A percentile compares a stretch with the other conserved stretches of the same genome.
These are phyloP conservation scores for Kradibia gibbosae DNA, from an alignment of 1,140 invertebrate species.

Conservation along the genomic window DNA sequence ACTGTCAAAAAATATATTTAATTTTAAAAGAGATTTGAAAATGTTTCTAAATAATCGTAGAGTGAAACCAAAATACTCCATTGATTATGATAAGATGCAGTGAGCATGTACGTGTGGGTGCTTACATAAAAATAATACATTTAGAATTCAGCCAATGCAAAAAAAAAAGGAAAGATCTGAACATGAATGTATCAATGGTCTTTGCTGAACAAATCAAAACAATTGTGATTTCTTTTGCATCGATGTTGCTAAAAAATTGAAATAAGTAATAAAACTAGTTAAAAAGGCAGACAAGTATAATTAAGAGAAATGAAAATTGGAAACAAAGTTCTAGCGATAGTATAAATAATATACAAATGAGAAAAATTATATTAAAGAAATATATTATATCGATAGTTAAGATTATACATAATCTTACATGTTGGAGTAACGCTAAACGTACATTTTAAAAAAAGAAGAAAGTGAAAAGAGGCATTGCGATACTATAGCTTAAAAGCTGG, in stretches of 20 bases:
- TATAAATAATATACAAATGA: conserved; percentile 47
- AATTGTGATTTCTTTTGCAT: conserved; percentile 68
- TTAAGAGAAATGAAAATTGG: conserved; percentile 46
- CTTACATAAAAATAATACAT: conserved; percentile 56
- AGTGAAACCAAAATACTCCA: conserved; percentile 63
- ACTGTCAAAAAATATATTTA: conserved; percentile 50
- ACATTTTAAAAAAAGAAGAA: conserved; percentile 29
- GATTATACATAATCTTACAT: conserved; percentile 54
- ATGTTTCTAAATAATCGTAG: conserved; percentile 26
- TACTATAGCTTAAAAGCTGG: conserved; percentile 36
- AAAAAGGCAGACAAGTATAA: conserved; percentile 42
- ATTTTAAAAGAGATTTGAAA: conserved; percentile 31
- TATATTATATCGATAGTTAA: conserved; percentile 52
- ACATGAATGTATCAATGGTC: conserved; percentile 44
- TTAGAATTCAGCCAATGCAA: conserved; percentile 49
- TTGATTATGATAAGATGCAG: conserved; percentile 54
- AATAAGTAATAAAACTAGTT: conserved; percentile 33
- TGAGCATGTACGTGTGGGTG: conserved; percentile 52
- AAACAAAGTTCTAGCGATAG: conserved; percentile 17
- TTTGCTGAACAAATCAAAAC: conserved; percentile 49
- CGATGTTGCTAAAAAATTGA: conserved; percentile 57
- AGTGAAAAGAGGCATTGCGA: background rate
- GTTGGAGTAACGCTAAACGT: conserved; percentile 46
- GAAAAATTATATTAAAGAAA: conserved; percentile 47
- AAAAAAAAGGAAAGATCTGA: conserved; percentile 41